These are phyloP conservation scores for Iguana delicatissima DNA, from an alignment of 2,797 vertebrate species.

Conservation along the genomic window DNA sequence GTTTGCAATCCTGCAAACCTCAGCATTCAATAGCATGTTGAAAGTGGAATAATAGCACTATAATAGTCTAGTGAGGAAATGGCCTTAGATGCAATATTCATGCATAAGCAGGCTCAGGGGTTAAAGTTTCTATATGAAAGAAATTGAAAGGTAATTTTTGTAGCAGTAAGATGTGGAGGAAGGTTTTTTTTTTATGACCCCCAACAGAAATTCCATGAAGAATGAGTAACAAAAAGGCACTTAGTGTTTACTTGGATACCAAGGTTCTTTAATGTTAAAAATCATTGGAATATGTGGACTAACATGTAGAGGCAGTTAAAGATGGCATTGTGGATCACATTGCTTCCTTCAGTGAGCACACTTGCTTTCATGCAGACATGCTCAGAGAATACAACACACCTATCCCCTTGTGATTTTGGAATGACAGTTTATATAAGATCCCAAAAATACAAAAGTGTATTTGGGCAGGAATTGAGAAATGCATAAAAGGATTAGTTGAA, in stretches of 20 bases:
- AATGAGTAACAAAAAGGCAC: slow-evolving; percentile 93
- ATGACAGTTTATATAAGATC: slow-evolving; percentile 69
- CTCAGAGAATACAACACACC: slow-evolving; percentile 58
- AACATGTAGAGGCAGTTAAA: slow-evolving; percentile 80
- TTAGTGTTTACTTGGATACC: slow-evolving; percentile 78
- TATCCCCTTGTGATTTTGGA: slow-evolving; percentile 70
- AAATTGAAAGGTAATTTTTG: slow-evolving; percentile 99
- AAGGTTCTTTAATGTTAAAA: slow-evolving; percentile 82
- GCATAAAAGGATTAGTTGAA: slow-evolving; percentile 65
- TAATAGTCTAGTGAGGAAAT: no score
- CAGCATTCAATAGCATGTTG: no score
- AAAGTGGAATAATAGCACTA: no score
- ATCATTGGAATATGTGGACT: slow-evolving; percentile 80
- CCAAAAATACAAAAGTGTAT: slow-evolving; percentile 68
- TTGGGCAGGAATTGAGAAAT: slow-evolving; percentile 75
- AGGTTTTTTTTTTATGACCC: slow-evolving; percentile 99
- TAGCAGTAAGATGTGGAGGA: slow-evolving; percentile 96
- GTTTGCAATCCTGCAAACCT: no score
- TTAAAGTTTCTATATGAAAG: slow-evolving; percentile 99
- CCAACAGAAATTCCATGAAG: slow-evolving; percentile 99
- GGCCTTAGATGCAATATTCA: slow-evolving; percentile 94
- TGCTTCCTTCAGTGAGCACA: slow-evolving; percentile 70
- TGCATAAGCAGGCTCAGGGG: slow-evolving; percentile 99
- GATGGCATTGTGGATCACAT: slow-evolving; percentile 74
- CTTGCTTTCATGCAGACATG: slow-evolving; percentile 43